These are phyloP conservation scores for Elephas maximus DNA, from an alignment of 2,113 vertebrate species.

Conservation along the genomic window DNA sequence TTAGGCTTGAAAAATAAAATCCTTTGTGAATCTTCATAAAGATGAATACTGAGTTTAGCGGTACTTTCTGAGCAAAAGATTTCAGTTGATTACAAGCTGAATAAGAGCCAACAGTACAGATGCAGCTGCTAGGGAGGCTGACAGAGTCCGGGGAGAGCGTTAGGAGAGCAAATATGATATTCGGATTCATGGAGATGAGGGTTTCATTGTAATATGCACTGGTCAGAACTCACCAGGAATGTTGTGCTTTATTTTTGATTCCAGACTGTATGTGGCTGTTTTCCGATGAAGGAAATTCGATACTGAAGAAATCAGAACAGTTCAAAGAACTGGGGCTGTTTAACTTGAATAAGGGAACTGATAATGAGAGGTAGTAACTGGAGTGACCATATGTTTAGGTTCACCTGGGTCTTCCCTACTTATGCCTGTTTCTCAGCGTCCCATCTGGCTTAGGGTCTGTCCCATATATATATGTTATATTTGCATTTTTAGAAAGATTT, in stretches of 20 bases:
- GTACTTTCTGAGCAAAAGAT: constrained; percentile 30
- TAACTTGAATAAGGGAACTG: background rate
- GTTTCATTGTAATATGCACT: background rate
- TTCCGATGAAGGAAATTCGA: background rate
- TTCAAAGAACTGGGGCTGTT: background rate
- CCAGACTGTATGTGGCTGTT: background rate
- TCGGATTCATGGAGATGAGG: background rate
- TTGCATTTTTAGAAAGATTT: background rate
- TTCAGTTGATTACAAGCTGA: constrained; percentile 42
- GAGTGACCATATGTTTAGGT: background rate
- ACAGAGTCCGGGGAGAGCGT: no score
- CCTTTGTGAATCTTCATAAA: constrained; percentile 14
- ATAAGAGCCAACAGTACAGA: background rate
- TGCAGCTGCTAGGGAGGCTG: background rate
- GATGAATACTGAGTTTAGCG: constrained; percentile 24
- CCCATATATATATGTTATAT: background rate
- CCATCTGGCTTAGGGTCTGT: background rate
- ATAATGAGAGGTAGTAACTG: background rate
- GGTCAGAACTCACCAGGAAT: background rate
- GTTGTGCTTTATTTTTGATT: background rate
- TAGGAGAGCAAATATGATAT: background rate
- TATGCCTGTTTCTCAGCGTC: background rate
- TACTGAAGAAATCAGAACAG: background rate
- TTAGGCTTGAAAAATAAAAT: constrained; percentile 41
- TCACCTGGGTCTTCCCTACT: background rate